phyloP scores from a whole-genome alignment of 1,140 invertebrate species.

The Parasteatoda tepidariorum region DNA sequence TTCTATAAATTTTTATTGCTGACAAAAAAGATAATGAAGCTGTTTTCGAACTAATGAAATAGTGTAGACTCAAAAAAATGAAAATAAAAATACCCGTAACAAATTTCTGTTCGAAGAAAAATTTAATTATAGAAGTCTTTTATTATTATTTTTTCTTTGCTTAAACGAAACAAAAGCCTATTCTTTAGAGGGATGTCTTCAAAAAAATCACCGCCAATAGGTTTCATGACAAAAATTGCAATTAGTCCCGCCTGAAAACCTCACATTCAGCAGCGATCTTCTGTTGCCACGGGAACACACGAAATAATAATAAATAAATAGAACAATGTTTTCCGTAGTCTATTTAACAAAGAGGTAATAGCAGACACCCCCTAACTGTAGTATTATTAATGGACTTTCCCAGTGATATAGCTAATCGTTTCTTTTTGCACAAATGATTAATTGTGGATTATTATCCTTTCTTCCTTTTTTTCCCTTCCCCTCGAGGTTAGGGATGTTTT shows the following conservation, averaged over 20 bases:
- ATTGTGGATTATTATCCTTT: conserved; percentile 35
- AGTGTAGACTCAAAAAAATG: too few species aligned
- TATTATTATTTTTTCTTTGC: too few species aligned
- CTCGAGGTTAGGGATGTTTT: not conserved
- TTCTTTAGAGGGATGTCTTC: too few species aligned
- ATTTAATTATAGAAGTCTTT: too few species aligned
- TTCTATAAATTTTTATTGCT: too few species aligned
- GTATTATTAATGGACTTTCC: conserved; percentile 38
- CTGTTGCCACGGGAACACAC: conserved; percentile 31
- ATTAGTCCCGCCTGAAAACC: not conserved
- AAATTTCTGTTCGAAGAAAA: too few species aligned
- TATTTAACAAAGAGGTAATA: conserved; percentile 37
- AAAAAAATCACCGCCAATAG: not conserved
- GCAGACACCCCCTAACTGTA: not conserved
- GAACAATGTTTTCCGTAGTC: conserved; percentile 18
- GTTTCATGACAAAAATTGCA: not conserved
- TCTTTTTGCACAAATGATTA: conserved; percentile 21
- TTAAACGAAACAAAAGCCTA: too few species aligned
- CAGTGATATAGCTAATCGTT: conserved; percentile 51
- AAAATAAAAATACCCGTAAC: too few species aligned
- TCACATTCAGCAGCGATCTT: not conserved
- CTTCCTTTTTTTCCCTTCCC: conserved; percentile 30
- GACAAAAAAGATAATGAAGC: too few species aligned
- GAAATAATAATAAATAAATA: conserved; percentile 49
- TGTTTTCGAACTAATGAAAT: too few species aligned